A percentile compares a stretch with the other conserved stretches of the same genome.
Evolutionary conservation across 2,888 invertebrate genomes (phyloP).

Genomic region (Hirtodrosophila alboralis): DNA sequence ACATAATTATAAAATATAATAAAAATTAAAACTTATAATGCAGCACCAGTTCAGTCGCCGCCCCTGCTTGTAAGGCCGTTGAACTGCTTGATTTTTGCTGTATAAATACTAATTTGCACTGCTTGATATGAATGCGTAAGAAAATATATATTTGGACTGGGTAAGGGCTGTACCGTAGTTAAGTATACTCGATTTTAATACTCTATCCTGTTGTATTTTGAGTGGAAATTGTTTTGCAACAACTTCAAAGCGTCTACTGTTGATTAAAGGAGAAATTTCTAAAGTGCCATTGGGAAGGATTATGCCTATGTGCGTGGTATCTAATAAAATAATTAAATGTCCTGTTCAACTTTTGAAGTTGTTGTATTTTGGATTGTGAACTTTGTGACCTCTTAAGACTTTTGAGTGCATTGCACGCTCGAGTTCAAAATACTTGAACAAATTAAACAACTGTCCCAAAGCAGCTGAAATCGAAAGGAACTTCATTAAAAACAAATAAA

Average conservation of each 20-base stretch:
- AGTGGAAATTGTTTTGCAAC: slow-evolving; percentile 19
- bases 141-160: too few species aligned
- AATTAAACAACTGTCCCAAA: slow-evolving; percentile 27
- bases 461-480: slow-evolving; percentile 25
- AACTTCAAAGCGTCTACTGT: slow-evolving; percentile 40
- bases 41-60: too few species aligned
- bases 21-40: too few species aligned
- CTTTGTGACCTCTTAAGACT: slow-evolving; percentile 1
- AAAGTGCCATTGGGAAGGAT: slow-evolving; percentile 3
- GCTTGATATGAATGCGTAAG: too few species aligned
- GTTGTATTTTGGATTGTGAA: neutral
- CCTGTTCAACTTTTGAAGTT: neutral
- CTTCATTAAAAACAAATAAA: slow-evolving; percentile 15
- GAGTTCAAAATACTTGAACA: slow-evolving; percentile 36
- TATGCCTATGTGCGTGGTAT: neutral
- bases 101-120: too few species aligned
- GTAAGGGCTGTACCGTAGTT: too few species aligned
- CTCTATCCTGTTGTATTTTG: too few species aligned
- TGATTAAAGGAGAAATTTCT: slow-evolving; percentile 34
- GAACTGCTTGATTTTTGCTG: too few species aligned
- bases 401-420: slow-evolving; percentile 22
- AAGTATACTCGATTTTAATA: too few species aligned
- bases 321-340: slow-evolving; percentile 25
- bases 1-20: too few species aligned
- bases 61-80: too few species aligned